Evolutionary conservation across 2,113 vertebrate genomes (phyloP), one percentile per base, ranked within the genome.

Genomic region (Muntiacus muntjak): DNA sequence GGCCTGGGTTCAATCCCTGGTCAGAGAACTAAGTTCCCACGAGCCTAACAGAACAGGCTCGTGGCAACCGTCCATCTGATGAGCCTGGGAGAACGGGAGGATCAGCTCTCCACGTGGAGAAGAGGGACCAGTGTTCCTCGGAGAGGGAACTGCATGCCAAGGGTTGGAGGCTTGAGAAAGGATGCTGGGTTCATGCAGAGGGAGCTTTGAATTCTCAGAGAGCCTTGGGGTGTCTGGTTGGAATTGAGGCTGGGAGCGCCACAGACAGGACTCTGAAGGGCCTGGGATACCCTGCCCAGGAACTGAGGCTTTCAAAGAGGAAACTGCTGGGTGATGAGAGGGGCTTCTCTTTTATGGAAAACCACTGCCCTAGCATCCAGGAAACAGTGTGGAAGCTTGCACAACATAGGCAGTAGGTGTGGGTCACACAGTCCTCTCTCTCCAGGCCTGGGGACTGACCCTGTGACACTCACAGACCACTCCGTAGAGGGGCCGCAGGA

Each of bases 171-270:
- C 36, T 82, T 33, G 62, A 13, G 28, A 43, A 40, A 40, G 50
- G 50, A 52, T 4, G 12, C 40, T 6, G 57, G 21, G 0, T 1
- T 3, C 10, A 0, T 3, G 25, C 19, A 40, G 50, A 78, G 16
- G 86, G 78, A 21, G 15, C 28, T 28, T 19, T 64, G 3, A 0
- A 60, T 47, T 74, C 12, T 4, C 89, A 43, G 54, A 52, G 7
- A 5, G 2, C 17, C n/a, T 12, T 50, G 47, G 15, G 28, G 14
- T 1, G 36, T 11, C 25, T 8, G 33, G 47, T 10, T 17, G 30
- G 57, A 14, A 2, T 0, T 17, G 40, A 87, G 58, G 13, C 16
- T 91, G 94, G 11, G 40, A 89, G 76, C 1, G 0, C n/a, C 13
- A 6, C 30, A 36, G 82, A 3, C 14, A 36, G 43, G 62, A 55